Base-by-base conservation (phyloP, 2,888 invertebrate species). In the Micoletzkya japonica region DNA sequence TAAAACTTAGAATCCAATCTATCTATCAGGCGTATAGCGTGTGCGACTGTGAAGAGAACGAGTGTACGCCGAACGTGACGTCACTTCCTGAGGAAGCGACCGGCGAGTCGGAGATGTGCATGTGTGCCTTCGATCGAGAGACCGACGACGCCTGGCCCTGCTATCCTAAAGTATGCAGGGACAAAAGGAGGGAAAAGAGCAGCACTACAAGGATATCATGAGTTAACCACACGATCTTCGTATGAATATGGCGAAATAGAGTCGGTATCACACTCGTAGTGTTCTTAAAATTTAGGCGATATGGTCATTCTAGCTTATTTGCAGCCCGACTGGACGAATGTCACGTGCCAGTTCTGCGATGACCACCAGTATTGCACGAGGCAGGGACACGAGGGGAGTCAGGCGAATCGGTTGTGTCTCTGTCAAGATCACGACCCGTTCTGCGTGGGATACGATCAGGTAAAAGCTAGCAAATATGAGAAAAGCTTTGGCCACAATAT, bases 321-420 rank as follows among this genome's bases (percentile, higher is more conserved):
- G 24, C 52, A 61, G 52, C 39, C 72, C 1, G 54, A 58, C 4
- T 77, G 77, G 77, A 49, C 39, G 39, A 64, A 70, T 39, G 61
- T 70, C 24, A 70, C 57, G 30, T 77, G 77, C 61, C 70, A 54
- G 26, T 60, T 58, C 24, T 77, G 77, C 60, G 72, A 77, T 66
- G 72, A 70, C 24, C 71, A 71, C 10, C 72, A 70, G 4, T 75
- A 75, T 63, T 77, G 77, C 63, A 73, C 20, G 17, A 73, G 73
- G 60, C 36, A 66, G n/a, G 28, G 20, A 39, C 39, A 20, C 6
- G 32, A 6, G 7, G 34, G 20, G 24, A 36, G 4, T 28, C 4
- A 34, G 1, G 63, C 39, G 14, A 50, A 59, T 26, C 32, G 32
- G 17, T 36, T 20, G 0, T 68, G 68, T 49, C 68, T 68, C 50